Conservation (phyloP, 1,140 invertebrate genomes). For the Lycorma delicatula region DNA sequence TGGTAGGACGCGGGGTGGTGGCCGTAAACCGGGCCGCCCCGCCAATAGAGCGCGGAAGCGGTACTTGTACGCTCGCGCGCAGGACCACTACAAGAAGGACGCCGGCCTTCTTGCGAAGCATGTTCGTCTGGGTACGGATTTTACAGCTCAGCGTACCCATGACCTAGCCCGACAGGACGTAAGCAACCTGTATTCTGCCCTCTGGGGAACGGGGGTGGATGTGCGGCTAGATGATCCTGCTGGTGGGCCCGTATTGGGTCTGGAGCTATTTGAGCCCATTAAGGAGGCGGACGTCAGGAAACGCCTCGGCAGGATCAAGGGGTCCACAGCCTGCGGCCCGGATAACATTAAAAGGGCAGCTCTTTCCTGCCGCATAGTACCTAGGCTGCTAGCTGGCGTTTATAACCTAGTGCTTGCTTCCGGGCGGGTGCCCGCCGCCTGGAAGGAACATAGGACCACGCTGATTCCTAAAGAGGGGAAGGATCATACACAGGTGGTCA, state of each 20-base stretch:
- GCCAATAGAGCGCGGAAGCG: neutral
- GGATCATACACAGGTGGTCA: conserved; percentile 14
- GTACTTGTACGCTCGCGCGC: neutral
- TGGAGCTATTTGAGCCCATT: conserved; percentile 9
- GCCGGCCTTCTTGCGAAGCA: neutral
- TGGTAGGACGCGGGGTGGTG: too few relatives aligned
- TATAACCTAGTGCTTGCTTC: conserved; percentile 17
- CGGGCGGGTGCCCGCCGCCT: conserved; percentile 17
- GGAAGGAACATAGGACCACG: conserved; percentile 27
- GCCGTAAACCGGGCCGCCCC: neutral
- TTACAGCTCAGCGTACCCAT: neutral
- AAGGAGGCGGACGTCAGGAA: neutral
- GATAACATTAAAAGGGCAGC: conserved; percentile 18
- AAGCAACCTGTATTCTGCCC: neutral
- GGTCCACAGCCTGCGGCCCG: conserved; percentile 13
- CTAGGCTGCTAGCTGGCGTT: neutral
- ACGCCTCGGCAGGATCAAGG: conserved; percentile 1
- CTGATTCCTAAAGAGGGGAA: conserved; percentile 29
- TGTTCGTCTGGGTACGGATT: neutral
- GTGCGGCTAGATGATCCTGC: neutral
- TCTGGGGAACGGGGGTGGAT: conserved; percentile 13
- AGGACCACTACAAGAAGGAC: too few relatives aligned
- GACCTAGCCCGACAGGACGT: neutral
- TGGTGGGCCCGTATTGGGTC: neutral
- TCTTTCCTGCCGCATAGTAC: neutral